Base-by-base conservation (phyloP, 1,140 invertebrate species). In the Notospermus geniculatus region DNA sequence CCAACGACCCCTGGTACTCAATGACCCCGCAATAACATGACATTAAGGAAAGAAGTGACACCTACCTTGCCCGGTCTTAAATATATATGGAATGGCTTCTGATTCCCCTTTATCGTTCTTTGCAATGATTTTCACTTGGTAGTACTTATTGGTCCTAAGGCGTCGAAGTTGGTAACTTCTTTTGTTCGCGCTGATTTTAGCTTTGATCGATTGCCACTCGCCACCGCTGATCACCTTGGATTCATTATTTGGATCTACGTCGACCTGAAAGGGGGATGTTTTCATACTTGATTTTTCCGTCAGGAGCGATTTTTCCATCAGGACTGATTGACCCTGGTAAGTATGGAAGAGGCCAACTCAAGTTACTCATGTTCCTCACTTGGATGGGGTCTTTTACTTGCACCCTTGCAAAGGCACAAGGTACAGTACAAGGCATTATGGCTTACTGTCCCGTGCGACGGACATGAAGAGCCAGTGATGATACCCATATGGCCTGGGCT, bases 211-310 rank as follows among this genome's bases (percentile, higher is more conserved):
- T n/a, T 7, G 4, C 19, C n/a, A 50, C 25, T 15, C 32, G 4
- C n/a, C 46, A n/a, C n/a, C 46, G n/a, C n/a, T 27, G 46, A 19
- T 50, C n/a, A 36, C n/a, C n/a, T 50, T 27, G n/a, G n/a, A 50
- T 27, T 50, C 25, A 9, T 50, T n/a, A 27, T 50, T 50, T 50
- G n/a, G 19, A 27, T 50, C 46, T 9, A 50, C 46, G 4, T 19
- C 46, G 46, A 50, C 46, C 46, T 50, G 46, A 50, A 50, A 50
- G 25, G 9, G 39, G 39, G 19, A 43, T n/a, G n/a, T n/a, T n/a
- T n/a, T n/a, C n/a, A n/a, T n/a, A n/a, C 11, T 43, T 19, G 39
- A 43, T 13, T 43, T 43, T 43, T 43, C 19, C 11, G 11, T 13
- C 11, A 19, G 39, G 11, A 19, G 11, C 11, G 39, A 11, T 19